phyloP scores from a whole-genome alignment of 1,140 invertebrate genomes.

The Achroia grisella region DNA sequence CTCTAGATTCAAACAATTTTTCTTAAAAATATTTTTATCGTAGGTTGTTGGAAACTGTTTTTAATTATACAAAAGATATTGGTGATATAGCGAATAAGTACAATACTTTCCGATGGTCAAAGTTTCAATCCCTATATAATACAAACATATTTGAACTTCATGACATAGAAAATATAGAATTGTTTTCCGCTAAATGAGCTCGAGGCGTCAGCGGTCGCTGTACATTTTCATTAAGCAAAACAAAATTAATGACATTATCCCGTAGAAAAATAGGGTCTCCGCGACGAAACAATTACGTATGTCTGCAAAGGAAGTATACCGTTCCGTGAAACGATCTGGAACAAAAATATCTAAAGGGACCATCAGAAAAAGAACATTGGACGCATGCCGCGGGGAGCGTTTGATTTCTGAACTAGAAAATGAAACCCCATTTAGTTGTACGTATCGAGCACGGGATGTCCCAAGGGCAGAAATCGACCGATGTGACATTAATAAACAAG shows the following conservation, averaged over 20 bases:
- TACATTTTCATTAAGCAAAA: conserved; percentile 46
- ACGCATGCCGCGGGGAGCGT: conserved; percentile 42
- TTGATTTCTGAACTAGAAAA: conserved; percentile 67
- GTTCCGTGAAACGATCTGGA: conserved; percentile 38
- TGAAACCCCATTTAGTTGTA: conserved; percentile 59
- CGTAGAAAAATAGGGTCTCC: conserved; percentile 39
- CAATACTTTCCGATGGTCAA: too few relatives aligned
- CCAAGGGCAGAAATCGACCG: conserved; percentile 19
- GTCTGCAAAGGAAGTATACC: conserved; percentile 8
- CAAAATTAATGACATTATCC: conserved; percentile 51
- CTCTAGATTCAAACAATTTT: too few relatives aligned
- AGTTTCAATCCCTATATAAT: too few relatives aligned
- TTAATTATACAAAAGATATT: too few relatives aligned
- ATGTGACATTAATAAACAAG: conserved; percentile 62
- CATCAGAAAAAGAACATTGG: conserved; percentile 33
- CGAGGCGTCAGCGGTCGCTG: conserved; percentile 17
- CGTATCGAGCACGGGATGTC: conserved; percentile 26
- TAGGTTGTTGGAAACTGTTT: too few relatives aligned
- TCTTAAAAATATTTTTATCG: too few relatives aligned
- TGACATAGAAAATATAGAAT: conserved; percentile 9
- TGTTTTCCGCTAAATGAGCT: conserved; percentile 28
- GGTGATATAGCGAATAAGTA: too few relatives aligned
- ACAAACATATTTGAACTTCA: too few relatives aligned
- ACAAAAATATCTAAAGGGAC: conserved; percentile 47
- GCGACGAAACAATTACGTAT: conserved; percentile 42